Evolutionary conservation across 2,888 invertebrate species (phyloP), one percentile per base, ranked within the genome.

Genomic region (Drosophila mayaguana): DNA sequence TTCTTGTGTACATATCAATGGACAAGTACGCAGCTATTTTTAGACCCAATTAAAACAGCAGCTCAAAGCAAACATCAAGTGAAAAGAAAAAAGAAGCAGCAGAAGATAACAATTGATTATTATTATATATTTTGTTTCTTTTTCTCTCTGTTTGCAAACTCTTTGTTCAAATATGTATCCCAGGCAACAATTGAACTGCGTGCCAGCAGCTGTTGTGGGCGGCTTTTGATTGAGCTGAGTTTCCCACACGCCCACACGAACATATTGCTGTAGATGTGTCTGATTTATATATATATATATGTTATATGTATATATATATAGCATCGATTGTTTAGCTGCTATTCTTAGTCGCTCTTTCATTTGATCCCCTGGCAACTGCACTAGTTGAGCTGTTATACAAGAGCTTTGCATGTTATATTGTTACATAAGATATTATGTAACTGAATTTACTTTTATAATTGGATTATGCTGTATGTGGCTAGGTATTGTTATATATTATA

Each of bases 1-100:
- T 18, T 45, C 36, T 59, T 46, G 18, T 57, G 34, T 59, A 72
- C 60, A 57, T 76, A 77, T 88, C 75, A 66, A 72, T 83, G 65
- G 67, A 71, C 62, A 75, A 66, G 80, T 75, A 54, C 63, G 59
- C 25, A 14, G 56, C 88, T 86, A 86, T 86, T 87, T 90, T 81
- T 86, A 90, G 86, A 84, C 53, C 63, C 89, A 90, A 90, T 90
- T 87, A 87, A 87, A 87, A 73, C 18, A 32, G 48, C 53, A 32
- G 46, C 59, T 18, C 46, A 25, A 25, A 63, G 20, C 51, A 54
- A 34, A 51, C 60, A 50, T 18, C 18, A 28, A 32, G 32, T 12
- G 2, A 14, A 11, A n/a, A 6, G 16, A 11, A 48, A 12, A 32
- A 12, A 40, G 51, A 42, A 18, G 32, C 32, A 18, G 32, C 11